These are phyloP conservation scores for Ploceus nigricollis DNA, from an alignment of 2,113 vertebrate genomes.

Conservation along the genomic window DNA sequence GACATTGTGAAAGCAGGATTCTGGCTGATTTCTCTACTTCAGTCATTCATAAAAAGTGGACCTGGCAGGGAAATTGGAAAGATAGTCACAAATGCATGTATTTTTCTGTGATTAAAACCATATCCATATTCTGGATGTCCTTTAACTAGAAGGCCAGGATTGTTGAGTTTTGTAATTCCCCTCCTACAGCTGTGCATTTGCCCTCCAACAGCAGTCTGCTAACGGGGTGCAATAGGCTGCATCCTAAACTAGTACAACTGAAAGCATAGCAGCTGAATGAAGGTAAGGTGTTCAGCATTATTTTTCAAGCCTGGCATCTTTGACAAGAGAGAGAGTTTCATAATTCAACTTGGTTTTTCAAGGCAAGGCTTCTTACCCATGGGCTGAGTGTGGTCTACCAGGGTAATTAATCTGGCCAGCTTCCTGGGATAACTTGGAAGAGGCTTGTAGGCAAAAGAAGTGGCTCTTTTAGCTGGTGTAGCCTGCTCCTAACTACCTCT, in stretches of 20 bases:
- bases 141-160: neutral
- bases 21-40: neutral
- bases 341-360: neutral
- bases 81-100: neutral
- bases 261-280: neutral
- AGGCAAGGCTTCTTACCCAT: neutral
- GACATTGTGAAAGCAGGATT: neutral
- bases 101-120: neutral
- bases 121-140: neutral
- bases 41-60: neutral
- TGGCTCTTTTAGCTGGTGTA: neutral
- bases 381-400: conserved; percentile 27
- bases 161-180: neutral
- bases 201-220: neutral
- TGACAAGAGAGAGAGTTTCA: neutral
- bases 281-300: neutral
- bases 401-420: conserved; percentile 13
- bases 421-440: neutral
- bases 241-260: neutral
- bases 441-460: neutral
- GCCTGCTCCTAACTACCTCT: neutral
- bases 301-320: conserved; percentile 11
- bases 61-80: neutral
- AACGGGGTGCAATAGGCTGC: neutral
- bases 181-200: neutral